Evolutionary conservation across 2,797 vertebrate species (phyloP).

Genomic region (Esox lucius): DNA sequence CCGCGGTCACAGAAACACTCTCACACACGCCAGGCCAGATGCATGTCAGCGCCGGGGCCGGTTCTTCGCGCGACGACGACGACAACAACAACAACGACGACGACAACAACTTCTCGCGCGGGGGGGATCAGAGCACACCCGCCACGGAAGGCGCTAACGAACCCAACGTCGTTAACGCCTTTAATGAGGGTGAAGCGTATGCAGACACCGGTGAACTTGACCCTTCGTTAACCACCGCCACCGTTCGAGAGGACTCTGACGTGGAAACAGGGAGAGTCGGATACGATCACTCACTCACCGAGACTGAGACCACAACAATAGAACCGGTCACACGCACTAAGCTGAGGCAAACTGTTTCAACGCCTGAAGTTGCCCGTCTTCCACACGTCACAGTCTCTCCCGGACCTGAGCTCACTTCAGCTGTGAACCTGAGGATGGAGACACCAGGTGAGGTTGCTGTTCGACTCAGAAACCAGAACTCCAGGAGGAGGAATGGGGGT

Average conservation of each 20-base stretch:
- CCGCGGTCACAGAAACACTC: constrained; percentile 46
- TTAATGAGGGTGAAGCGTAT: constrained; percentile 36
- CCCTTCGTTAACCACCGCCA: constrained; percentile 33
- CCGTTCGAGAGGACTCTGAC: constrained; percentile 18
- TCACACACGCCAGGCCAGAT: constrained; percentile 42
- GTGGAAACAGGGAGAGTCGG: constrained; percentile 34
- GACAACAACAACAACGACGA: no score
- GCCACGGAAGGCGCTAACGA: not conserved
- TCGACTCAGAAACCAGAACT: constrained; percentile 15
- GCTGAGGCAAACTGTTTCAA: constrained; percentile 20
- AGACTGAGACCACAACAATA: constrained; percentile 29
- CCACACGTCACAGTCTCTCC: constrained; percentile 31
- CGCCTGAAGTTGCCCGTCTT: constrained; percentile 28
- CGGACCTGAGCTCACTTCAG: constrained; percentile 13
- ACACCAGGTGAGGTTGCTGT: not conserved
- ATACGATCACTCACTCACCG: constrained; percentile 40
- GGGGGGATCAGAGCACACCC: constrained; percentile 45
- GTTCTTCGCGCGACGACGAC: constrained; percentile 34
- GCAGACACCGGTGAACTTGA: constrained; percentile 34
- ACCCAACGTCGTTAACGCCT: constrained; percentile 28
- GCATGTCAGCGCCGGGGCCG: constrained; percentile 34
- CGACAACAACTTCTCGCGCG: constrained; percentile 22
- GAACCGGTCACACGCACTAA: constrained; percentile 14
- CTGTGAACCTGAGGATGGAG: not conserved
- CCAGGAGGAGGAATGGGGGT: constrained; percentile 69